These are phyloP conservation scores for Philereme transversata DNA, from an alignment of 2,888 invertebrate genomes.

Conservation along the genomic window DNA sequence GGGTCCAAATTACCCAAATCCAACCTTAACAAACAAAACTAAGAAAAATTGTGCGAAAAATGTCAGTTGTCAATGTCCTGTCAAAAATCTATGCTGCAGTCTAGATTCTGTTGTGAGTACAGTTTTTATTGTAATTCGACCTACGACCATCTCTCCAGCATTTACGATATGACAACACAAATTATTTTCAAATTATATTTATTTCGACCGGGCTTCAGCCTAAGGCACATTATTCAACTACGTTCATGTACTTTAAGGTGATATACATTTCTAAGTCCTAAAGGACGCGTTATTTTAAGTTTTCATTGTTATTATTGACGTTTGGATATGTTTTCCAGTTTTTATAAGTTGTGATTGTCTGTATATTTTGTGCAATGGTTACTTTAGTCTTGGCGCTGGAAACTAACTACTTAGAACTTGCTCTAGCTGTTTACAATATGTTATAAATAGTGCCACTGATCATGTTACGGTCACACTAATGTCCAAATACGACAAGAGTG, in stretches of 20 bases:
- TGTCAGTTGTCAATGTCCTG: too few relatives aligned
- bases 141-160: slow-evolving; percentile 22
- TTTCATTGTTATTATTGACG: slow-evolving; percentile 30
- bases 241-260: slow-evolving; percentile 29
- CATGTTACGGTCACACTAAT: too few relatives aligned
- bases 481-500: too few relatives aligned
- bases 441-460: too few relatives aligned
- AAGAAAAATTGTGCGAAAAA: too few relatives aligned
- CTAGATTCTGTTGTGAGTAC: background rate
- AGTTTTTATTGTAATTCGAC: slow-evolving; percentile 15
- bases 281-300: slow-evolving; percentile 30
- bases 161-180: slow-evolving; percentile 36
- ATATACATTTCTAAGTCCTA: slow-evolving; percentile 29
- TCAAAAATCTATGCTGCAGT: too few relatives aligned
- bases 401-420: too few relatives aligned
- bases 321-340: slow-evolving; percentile 38
- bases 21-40: too few relatives aligned
- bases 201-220: slow-evolving; percentile 21
- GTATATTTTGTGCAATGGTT: slow-evolving; percentile 65
- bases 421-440: too few relatives aligned
- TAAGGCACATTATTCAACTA: slow-evolving; percentile 28
- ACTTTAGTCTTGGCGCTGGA: slow-evolving; percentile 37
- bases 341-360: slow-evolving; percentile 48
- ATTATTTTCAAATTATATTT: slow-evolving; percentile 24
- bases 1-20: too few relatives aligned